These are phyloP conservation scores for Bradypodion pumilum DNA, from an alignment of 2,797 vertebrate species.

Conservation along the genomic window DNA sequence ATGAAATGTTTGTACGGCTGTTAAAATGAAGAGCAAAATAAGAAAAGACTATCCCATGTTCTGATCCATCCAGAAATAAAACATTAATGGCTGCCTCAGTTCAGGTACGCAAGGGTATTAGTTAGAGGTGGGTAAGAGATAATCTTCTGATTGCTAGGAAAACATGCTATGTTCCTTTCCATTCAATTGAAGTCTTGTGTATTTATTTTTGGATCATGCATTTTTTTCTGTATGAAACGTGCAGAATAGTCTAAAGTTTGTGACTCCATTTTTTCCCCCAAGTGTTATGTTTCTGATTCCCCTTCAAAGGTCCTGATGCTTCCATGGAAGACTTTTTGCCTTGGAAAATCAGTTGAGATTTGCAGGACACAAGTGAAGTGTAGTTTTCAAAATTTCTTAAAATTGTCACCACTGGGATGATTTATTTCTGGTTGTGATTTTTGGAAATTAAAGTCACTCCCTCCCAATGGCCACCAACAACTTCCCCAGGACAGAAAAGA, in stretches of 20 bases:
- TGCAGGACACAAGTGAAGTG: too few species aligned
- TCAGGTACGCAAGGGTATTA: background rate
- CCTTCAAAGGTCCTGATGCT: too few species aligned
- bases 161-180: background rate
- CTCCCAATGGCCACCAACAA: too few species aligned
- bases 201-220: background rate
- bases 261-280: too few species aligned
- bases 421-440: too few species aligned
- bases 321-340: too few species aligned
- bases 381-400: too few species aligned
- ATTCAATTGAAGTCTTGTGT: background rate
- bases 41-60: background rate
- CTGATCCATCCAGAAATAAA: background rate
- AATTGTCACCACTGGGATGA: too few species aligned
- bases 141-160: background rate
- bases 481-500: too few species aligned
- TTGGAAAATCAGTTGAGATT: too few species aligned
- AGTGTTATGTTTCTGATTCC: too few species aligned
- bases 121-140: background rate
- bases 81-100: background rate
- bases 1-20: background rate
- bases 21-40: background rate
- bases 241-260: background rate
- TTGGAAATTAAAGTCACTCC: too few species aligned
- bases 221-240: background rate